Evolutionary conservation across 2,113 vertebrate species (phyloP).

Genomic region (Tragelaphus buxtoni): DNA sequence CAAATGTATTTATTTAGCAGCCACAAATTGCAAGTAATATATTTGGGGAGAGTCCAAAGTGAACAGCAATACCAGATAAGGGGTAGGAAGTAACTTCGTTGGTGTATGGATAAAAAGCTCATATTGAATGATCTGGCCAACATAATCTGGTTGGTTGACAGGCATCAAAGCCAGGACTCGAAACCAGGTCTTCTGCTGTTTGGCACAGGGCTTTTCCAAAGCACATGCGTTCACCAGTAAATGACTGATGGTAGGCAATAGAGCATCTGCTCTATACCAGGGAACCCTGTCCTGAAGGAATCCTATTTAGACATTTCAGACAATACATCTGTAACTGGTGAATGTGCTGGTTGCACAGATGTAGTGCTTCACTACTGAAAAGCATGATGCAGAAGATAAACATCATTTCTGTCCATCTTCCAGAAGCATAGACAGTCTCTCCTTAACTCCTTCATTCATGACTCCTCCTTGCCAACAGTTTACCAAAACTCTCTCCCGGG

Average conservation of each 20-base stretch:
- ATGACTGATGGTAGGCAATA: not conserved
- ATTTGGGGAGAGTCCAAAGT: accelerated
- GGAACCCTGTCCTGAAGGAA: not conserved
- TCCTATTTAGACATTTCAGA: not conserved
- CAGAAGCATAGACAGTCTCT: not conserved
- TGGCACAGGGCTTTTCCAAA: not conserved
- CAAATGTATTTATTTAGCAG: not conserved
- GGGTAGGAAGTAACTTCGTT: accelerated
- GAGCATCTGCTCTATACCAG: not conserved
- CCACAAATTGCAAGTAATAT: not conserved
- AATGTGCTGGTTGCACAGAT: not conserved
- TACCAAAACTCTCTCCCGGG: not conserved
- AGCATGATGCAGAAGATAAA: not conserved
- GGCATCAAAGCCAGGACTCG: not conserved
- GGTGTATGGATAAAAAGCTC: not conserved
- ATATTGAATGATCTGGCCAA: not conserved
- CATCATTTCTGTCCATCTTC: not conserved
- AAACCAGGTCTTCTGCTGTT: not conserved
- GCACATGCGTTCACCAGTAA: not conserved
- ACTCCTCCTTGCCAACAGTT: not conserved
- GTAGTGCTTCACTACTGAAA: not conserved
- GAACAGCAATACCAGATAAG: not conserved
- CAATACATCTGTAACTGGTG: not conserved
- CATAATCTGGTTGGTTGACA: not conserved
- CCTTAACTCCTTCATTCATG: not conserved